Evolutionary conservation across 2,888 invertebrate genomes (phyloP), one percentile per base, ranked within the genome.

Genomic region (Campaea margaritaria): DNA sequence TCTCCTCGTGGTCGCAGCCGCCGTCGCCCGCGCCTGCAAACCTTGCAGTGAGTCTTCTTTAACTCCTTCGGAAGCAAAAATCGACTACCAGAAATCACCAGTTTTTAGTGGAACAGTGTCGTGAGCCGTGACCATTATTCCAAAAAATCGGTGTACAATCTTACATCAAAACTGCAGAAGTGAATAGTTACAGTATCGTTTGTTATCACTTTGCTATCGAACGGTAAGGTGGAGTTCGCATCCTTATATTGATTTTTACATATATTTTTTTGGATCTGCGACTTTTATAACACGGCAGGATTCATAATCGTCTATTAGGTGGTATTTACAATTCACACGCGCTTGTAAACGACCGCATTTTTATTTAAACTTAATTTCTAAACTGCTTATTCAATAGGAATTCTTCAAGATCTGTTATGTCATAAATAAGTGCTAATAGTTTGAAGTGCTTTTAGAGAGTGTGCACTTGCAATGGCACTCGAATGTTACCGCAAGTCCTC

Each of bases 31-130:
- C 75, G 89, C 89, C 72, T 91, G 92, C 85, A 83, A 82, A 62
- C 89, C 91, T 74, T 92, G 92, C 88, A 89, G 92, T 92, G 91
- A 91, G 92, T 91, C 79, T 74, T 65, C 55, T 50, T 68, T 52
- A 50, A 45, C 47, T 38, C 36, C 54, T 21, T 31, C 41, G 50
- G 46, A 49, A 21, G 15, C 41, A 5, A 16, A 27, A n/a, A n/a
- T n/a, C n/a, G 13, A 48, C 12, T 12, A 48, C 21, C 14, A 42
- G 54, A n/a, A 21, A 48, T 14, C 15, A 48, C 21, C 14, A 42
- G 54, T 45, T 61, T 41, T 46, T 60, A 42, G 67, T 61, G 57
- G 49, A 62, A 46, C 54, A 41, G 60, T 65, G 69, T 36, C 50
- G 55, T 63, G 64, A 42, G 11, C 15, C 13, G 34, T 49, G 41